Evolutionary conservation across 2,888 invertebrate genomes (phyloP).

Genomic region (Horisme vitalbata): DNA sequence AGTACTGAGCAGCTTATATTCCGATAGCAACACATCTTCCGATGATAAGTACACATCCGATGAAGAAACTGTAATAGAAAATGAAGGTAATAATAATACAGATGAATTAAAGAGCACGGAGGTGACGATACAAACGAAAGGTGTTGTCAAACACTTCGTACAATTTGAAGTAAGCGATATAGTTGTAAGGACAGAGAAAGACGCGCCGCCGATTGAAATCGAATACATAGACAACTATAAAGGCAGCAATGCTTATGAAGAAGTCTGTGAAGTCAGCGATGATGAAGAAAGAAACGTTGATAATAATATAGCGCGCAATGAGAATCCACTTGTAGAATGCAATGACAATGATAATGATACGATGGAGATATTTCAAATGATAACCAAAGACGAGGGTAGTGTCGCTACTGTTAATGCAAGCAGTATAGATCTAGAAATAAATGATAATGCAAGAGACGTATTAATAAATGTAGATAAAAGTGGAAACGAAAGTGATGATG

Average conservation of each 20-base stretch:
- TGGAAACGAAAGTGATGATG: too few relatives aligned
- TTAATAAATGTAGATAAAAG: too few relatives aligned
- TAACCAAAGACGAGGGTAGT: background rate
- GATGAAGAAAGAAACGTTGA: slow-evolving; percentile 6
- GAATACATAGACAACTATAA: slow-evolving; percentile 17
- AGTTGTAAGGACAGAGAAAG: slow-evolving; percentile 9
- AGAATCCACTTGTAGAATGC: too few relatives aligned
- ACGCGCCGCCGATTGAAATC: slow-evolving; percentile 1
- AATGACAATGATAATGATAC: background rate
- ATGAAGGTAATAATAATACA: too few relatives aligned
- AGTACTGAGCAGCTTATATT: too few relatives aligned
- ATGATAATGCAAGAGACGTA: too few relatives aligned
- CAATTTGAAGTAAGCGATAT: slow-evolving; percentile 12
- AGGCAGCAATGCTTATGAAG: slow-evolving; percentile 8
- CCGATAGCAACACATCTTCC: too few relatives aligned
- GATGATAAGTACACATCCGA: too few relatives aligned
- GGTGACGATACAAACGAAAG: slow-evolving; percentile 3
- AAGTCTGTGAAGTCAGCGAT: slow-evolving; percentile 11
- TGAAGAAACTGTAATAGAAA: too few relatives aligned
- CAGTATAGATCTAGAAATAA: too few relatives aligned
- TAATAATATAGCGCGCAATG: too few relatives aligned
- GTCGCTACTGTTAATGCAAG: background rate
- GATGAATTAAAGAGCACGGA: slow-evolving; percentile 5
- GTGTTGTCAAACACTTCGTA: slow-evolving; percentile 5
- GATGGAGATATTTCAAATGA: slow-evolving; percentile 5